A percentile compares a stretch with the other conserved stretches of the same genome.
phyloP scores from a whole-genome alignment of 2,113 vertebrate genomes.

The Todiramphus chloris region DNA sequence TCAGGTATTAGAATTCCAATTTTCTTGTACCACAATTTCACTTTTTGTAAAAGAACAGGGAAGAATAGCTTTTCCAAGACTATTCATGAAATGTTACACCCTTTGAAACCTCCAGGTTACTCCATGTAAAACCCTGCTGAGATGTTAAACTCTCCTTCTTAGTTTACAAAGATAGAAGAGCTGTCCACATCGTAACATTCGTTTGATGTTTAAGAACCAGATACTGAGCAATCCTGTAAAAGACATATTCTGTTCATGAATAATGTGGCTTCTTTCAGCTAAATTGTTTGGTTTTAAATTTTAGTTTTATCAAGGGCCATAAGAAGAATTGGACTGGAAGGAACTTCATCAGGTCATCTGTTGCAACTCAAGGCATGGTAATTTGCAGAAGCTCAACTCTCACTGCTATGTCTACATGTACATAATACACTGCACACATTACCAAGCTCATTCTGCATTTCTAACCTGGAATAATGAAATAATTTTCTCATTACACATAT shows the following conservation, averaged over 20 bases:
- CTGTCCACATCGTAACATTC: neutral
- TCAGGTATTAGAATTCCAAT: neutral
- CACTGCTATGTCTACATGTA: rapidly evolving
- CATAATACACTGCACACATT: neutral
- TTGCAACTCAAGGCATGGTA: neutral
- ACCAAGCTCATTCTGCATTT: neutral
- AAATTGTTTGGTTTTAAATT: neutral
- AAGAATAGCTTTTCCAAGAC: neutral
- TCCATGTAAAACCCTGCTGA: neutral
- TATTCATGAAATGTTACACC: neutral
- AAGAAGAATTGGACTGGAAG: neutral
- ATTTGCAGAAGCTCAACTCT: neutral
- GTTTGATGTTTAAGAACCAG: neutral
- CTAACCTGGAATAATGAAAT: neutral
- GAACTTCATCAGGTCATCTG: neutral
- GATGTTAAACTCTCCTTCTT: neutral
- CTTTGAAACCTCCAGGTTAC: neutral
- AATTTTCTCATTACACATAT: neutral
- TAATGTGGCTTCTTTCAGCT: neutral
- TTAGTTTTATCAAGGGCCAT: neutral
- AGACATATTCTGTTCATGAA: neutral
- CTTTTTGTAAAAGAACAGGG: neutral
- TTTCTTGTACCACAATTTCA: neutral
- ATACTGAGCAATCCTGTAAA: neutral
- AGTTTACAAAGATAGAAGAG: neutral